Evolutionary conservation across 1,140 invertebrate genomes (phyloP).

Genomic region (Batillaria attramentaria): DNA sequence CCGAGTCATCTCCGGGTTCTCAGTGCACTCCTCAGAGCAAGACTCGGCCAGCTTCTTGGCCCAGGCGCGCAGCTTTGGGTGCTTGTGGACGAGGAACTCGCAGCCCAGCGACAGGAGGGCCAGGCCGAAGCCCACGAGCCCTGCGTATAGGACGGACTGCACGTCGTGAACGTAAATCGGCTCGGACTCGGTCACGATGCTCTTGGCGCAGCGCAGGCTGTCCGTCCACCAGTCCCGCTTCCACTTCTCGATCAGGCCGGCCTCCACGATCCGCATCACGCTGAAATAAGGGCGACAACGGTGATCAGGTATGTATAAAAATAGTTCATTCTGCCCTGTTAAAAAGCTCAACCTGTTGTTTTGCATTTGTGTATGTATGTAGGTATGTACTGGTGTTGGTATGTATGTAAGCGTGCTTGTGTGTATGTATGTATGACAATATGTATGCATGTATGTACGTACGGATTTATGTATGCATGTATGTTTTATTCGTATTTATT

Average conservation of each 20-base stretch:
- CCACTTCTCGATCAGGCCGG: slow-evolving; percentile 17
- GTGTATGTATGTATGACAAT: too few relatives aligned
- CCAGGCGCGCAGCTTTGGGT: slow-evolving; percentile 5
- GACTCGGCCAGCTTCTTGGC: not conserved
- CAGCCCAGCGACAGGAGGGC: slow-evolving; percentile 1
- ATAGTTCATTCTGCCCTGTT: too few relatives aligned
- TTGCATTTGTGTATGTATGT: too few relatives aligned
- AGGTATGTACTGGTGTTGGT: too few relatives aligned
- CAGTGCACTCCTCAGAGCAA: too few relatives aligned
- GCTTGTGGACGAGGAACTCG: not conserved
- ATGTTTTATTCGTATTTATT: too few relatives aligned
- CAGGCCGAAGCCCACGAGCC: slow-evolving; percentile 5
- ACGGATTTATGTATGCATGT: too few relatives aligned
- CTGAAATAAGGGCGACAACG: slow-evolving; percentile 7
- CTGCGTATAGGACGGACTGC: slow-evolving; percentile 19
- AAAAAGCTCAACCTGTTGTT: too few relatives aligned
- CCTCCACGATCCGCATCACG: slow-evolving; percentile 20
- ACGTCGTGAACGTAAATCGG: slow-evolving; percentile 22
- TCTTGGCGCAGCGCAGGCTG: not conserved
- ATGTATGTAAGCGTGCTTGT: too few relatives aligned
- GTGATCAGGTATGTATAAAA: not conserved
- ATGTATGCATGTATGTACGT: too few relatives aligned
- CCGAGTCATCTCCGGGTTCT: too few relatives aligned
- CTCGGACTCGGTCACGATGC: not conserved
- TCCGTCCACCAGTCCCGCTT: slow-evolving; percentile 10